Evolutionary conservation across 2,888 invertebrate genomes (phyloP), one percentile per base, ranked within the genome.

Genomic region (Drosophila pseudotalamancana): DNA sequence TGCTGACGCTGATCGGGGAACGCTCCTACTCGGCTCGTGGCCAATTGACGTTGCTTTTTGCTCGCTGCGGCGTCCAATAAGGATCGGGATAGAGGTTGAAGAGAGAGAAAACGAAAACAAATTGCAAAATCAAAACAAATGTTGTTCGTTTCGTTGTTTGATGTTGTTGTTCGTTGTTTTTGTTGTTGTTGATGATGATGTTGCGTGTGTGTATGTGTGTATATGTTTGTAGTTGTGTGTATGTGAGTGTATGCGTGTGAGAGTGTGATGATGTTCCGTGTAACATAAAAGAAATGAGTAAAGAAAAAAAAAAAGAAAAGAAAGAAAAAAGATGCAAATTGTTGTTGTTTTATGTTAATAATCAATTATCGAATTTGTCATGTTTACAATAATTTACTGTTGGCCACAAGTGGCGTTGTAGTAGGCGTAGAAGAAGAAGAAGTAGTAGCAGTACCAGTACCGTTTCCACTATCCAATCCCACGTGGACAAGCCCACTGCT

Each of bases 381-480:
- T 90, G 89, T 91, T 91, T 91, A 91, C 90, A 91, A 91, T 91
- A 91, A 90, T 90, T 91, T 91, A 91, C 91, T 91, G 91, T 91
- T 91, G 90, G 91, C 91, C 90, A 91, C 91, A 90, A 91, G 89
- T 90, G 90, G 91, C 90, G 90, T 90, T 91, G 91, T 88, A 76
- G 85, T 72, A 88, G 83, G 80, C 78, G 87, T 86, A 85, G 90
- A 69, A 82, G 88, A 78, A 80, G 87, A 81, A 83, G 82, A 73
- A 82, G 81, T 72, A 85, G 89, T 78, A 82, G 89, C 88, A 88
- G 90, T 87, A 85, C 83, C 88, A 87, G 88, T 89, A 90, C 90
- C 90, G 70, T 90, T 90, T 90, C 89, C 87, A 66, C 87, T 77
- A 35, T 83, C 88, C 83, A 60, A 31, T 66, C 74, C 75, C 59